A percentile compares a stretch with the other conserved stretches of the same genome.
Conservation (phyloP, 2,113 vertebrate genomes). For the Tychaedon coryphoeus region DNA sequence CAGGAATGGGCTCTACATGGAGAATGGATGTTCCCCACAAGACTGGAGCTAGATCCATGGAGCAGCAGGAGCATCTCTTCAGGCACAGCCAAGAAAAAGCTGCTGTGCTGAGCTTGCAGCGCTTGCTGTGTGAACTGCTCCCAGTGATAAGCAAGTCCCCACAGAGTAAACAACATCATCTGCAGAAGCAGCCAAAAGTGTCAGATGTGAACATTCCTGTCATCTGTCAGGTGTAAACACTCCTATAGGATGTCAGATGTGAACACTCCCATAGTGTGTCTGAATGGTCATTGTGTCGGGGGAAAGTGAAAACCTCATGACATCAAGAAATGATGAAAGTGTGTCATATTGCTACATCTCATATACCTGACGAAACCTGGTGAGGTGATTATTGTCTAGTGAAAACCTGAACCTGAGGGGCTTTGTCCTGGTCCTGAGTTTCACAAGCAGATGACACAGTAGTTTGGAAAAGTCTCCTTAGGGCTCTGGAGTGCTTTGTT, state of each 20-base stretch:
- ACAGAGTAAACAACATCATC: not conserved
- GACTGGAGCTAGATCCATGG: rapidly evolving
- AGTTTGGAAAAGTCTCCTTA: not conserved
- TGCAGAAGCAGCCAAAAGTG: not conserved
- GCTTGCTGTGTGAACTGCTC: not conserved
- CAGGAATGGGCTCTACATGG: not conserved
- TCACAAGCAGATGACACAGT: not conserved
- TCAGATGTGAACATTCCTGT: not conserved
- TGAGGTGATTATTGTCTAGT: not conserved
- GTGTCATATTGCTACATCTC: not conserved
- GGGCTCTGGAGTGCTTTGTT: not conserved
- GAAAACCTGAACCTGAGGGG: not conserved
- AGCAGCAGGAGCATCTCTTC: not conserved
- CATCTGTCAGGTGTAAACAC: not conserved
- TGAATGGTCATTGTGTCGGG: not conserved
- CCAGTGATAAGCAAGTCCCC: not conserved
- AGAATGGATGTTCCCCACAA: not conserved
- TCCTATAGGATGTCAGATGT: not conserved
- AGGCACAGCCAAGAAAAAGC: not conserved
- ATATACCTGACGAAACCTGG: not conserved
- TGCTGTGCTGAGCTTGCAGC: not conserved
- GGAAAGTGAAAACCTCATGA: not conserved
- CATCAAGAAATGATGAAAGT: not conserved
- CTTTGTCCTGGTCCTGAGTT: not conserved
- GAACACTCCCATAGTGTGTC: not conserved